phyloP scores from a whole-genome alignment of 2,113 vertebrate species.

The Athene noctua region DNA sequence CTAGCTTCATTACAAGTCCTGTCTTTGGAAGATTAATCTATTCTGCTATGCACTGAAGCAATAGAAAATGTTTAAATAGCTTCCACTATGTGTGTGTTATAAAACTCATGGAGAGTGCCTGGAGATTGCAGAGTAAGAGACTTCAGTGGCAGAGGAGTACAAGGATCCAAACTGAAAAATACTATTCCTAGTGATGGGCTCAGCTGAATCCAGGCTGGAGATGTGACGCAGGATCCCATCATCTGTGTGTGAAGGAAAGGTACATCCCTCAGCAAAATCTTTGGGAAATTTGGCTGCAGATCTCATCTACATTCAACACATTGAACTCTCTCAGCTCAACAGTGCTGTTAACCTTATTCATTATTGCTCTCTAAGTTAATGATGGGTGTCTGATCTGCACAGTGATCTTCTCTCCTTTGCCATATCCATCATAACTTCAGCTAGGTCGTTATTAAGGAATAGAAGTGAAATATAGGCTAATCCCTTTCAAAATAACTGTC shows the following conservation, averaged over 20 bases:
- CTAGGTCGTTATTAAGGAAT: neutral
- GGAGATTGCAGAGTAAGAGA: neutral
- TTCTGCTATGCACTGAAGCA: neutral
- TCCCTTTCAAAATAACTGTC: neutral
- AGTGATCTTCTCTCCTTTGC: neutral
- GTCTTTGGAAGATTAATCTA: neutral
- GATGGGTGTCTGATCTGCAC: neutral
- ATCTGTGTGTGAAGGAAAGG: rapidly evolving
- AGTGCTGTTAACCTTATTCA: neutral
- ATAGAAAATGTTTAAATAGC: neutral
- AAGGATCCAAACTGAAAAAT: neutral
- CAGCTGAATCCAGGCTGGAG: neutral
- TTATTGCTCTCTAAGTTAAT: neutral
- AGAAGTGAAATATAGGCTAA: neutral
- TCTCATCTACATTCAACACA: neutral
- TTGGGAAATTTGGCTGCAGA: neutral
- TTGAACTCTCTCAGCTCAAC: neutral
- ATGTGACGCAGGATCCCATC: neutral
- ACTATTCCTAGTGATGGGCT: neutral
- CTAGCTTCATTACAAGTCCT: neutral
- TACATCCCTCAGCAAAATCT: neutral
- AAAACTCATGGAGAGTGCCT: rapidly evolving
- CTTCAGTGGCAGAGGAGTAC: neutral
- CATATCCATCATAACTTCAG: neutral
- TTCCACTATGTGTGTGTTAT: neutral